Conservation (phyloP, 2,797 vertebrate genomes). For the Miichthys miiuy region DNA sequence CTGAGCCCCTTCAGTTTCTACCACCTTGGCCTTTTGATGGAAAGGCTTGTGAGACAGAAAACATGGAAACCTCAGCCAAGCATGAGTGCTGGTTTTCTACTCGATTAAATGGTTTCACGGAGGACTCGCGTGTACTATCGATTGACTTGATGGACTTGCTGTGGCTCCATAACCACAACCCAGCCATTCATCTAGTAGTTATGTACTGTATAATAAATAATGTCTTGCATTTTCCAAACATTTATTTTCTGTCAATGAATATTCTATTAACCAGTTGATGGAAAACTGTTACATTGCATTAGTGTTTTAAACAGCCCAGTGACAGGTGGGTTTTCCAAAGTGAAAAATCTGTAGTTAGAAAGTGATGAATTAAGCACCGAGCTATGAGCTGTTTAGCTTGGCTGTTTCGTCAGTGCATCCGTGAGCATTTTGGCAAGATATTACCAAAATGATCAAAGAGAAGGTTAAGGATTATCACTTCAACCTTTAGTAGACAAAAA, state of each 20-base stretch:
- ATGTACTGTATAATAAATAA: not conserved
- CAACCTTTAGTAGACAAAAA: not conserved
- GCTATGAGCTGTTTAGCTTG: no score
- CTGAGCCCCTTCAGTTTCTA: slow-evolving; percentile 41
- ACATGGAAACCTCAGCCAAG: slow-evolving; percentile 59
- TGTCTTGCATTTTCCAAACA: not conserved
- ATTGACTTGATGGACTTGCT: slow-evolving; percentile 30
- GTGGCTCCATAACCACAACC: not conserved
- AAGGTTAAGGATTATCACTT: not conserved
- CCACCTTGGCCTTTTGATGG: slow-evolving; percentile 42
- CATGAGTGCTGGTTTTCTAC: slow-evolving; percentile 70
- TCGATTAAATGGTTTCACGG: slow-evolving; percentile 56
- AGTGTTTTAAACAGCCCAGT: not conserved
- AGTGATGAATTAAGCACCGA: not conserved
- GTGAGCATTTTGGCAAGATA: not conserved
- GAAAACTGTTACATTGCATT: not conserved
- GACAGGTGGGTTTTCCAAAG: not conserved
- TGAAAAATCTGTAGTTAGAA: not conserved
- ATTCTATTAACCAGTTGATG: not conserved
- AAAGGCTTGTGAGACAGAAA: slow-evolving; percentile 55
- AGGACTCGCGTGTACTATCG: slow-evolving; percentile 31
- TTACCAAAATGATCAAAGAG: not conserved
- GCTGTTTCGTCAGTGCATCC: not conserved
- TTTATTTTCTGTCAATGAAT: not conserved
- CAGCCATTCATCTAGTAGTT: not conserved